These are phyloP conservation scores for Crenuchus spilurus DNA, from an alignment of 2,797 vertebrate genomes.

Conservation along the genomic window DNA sequence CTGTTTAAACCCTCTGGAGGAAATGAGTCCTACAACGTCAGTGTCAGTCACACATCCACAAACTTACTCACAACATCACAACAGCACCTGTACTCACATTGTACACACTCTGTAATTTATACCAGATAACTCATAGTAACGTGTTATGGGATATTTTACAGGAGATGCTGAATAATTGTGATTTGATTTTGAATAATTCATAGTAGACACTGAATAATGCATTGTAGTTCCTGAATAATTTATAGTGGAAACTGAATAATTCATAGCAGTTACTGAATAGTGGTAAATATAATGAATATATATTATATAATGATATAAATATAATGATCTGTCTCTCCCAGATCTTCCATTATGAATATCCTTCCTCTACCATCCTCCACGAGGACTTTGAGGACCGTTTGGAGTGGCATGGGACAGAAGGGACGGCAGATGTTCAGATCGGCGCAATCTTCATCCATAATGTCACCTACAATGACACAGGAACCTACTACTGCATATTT, in stretches of 20 bases:
- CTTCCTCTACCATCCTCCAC: conserved; percentile 63
- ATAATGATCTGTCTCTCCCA: conserved; percentile 61
- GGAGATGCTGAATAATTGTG: too few species aligned
- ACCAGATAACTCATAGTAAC: too few species aligned
- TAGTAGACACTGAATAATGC: too few species aligned
- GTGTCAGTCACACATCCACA: conserved; percentile 26
- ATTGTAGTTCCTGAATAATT: too few species aligned
- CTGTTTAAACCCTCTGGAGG: conserved; percentile 76
- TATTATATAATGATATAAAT: too few species aligned
- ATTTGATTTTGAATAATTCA: too few species aligned
- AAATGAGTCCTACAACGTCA: conserved; percentile 75
- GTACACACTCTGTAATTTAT: too few species aligned
- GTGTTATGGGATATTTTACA: too few species aligned
- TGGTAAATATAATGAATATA: too few species aligned
- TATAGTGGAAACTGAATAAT: too few species aligned
- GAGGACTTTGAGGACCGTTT: conserved; percentile 76
- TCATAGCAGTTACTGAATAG: too few species aligned
- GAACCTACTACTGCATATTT: conserved; percentile 83
- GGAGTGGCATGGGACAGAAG: conserved; percentile 80
- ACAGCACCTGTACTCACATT: neutral
- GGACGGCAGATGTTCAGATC: conserved; percentile 80
- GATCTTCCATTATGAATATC: conserved; percentile 82
- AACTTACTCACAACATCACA: too few species aligned
- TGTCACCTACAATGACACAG: conserved; percentile 82
- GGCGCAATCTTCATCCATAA: conserved; percentile 82